phyloP scores from a whole-genome alignment of 2,888 invertebrate genomes.

The Patella depressa region DNA sequence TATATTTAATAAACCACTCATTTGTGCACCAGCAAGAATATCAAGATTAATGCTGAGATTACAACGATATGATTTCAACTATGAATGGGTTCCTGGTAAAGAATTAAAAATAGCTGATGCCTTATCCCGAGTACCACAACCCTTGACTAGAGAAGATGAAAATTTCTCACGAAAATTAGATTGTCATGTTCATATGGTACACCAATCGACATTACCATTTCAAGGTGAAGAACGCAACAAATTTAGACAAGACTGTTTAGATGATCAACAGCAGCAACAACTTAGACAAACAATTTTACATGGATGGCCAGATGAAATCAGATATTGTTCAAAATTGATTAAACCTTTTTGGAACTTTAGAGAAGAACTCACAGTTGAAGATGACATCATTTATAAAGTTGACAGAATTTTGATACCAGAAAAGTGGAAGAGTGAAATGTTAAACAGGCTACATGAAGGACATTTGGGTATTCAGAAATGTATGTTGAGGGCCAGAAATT shows the following conservation, averaged over 20 bases:
- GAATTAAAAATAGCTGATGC: constrained; percentile 3
- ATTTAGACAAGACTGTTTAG: not conserved
- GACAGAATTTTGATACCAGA: constrained; percentile 4
- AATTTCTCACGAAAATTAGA: not conserved
- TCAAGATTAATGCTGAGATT: constrained; percentile 13
- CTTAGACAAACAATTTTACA: not conserved
- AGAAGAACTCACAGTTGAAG: not conserved
- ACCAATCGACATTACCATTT: not conserved
- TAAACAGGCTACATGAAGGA: not conserved
- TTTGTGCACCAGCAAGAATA: not conserved
- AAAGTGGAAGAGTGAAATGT: constrained; percentile 13
- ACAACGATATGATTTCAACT: constrained; percentile 4
- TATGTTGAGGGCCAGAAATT: not conserved
- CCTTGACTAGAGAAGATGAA: not conserved
- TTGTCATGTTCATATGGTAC: constrained; percentile 2
- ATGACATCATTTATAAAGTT: not conserved
- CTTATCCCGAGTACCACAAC: not conserved
- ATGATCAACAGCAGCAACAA: not conserved
- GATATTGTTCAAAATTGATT: not conserved
- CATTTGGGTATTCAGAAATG: constrained; percentile 3
- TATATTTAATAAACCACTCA: not conserved
- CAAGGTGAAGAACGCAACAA: not conserved
- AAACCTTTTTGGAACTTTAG: not conserved
- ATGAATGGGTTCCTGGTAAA: constrained; percentile 15
- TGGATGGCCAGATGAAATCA: not conserved